These are phyloP conservation scores for Paguma larvata DNA, from an alignment of 2,797 vertebrate species.

Conservation along the genomic window DNA sequence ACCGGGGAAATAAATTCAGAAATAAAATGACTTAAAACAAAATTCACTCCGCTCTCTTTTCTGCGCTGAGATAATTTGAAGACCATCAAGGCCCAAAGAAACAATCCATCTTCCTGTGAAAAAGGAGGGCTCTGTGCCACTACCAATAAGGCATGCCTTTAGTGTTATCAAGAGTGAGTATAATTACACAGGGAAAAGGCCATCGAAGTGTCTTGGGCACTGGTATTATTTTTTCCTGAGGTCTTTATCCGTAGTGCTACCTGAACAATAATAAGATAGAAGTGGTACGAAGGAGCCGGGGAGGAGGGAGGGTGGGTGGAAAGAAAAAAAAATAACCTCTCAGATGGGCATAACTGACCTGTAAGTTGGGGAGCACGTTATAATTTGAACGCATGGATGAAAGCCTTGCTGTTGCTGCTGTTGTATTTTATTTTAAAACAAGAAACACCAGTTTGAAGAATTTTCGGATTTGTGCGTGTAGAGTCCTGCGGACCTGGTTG, in stretches of 20 bases:
- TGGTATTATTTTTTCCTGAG: conserved; percentile 84
- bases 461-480: conserved; percentile 58
- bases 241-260: conserved; percentile 88
- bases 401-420: conserved; percentile 42
- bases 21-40: conserved; percentile 92
- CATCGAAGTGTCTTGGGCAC: conserved; percentile 84
- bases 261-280: conserved; percentile 82
- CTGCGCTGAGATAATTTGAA: conserved; percentile 89
- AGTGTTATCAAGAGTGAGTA: conserved; percentile 86
- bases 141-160: conserved; percentile 87
- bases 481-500: conserved; percentile 62
- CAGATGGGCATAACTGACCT: conserved; percentile 85
- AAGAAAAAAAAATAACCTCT: conserved; percentile 71
- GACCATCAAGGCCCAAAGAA: conserved; percentile 88
- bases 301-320: not conserved
- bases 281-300: not conserved
- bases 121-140: conserved; percentile 86
- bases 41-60: conserved; percentile 90
- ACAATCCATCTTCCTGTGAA: conserved; percentile 88
- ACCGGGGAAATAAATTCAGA: conserved; percentile 90
- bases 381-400: conserved; percentile 82
- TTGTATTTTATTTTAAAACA: conserved; percentile 85
- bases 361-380: conserved; percentile 84
- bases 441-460: conserved; percentile 84
- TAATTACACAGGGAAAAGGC: conserved; percentile 88